Evolutionary conservation across 1,140 invertebrate genomes (phyloP), one percentile per base, ranked within the genome.

Genomic region (Caenorhabditis briggsae): DNA sequence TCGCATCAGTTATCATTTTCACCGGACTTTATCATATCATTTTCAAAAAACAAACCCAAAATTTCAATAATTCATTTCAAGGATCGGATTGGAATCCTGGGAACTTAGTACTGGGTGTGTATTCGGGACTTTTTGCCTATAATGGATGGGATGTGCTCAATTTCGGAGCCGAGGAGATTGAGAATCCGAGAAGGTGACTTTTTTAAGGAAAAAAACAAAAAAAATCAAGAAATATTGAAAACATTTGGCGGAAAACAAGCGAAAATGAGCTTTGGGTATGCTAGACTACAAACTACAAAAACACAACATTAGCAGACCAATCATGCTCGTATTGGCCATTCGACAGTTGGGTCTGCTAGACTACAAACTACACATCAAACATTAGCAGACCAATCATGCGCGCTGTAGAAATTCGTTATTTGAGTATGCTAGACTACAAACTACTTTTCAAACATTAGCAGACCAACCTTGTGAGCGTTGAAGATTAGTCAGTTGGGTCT

Each of bases 141-240:
- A 91, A 91, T 86, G 90, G 90, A 14, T 91, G 90, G 90, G 90
- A 91, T 84, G 86, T 90, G 18, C 65, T 90, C 7, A 90, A 90
- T 53, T 88, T 90, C 61, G 90, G 89, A 64, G 85, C 86, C 9
- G 90, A 90, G 43, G 90, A 91, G 78, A 85, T 91, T 59, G 86
- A 88, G 43, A 90, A 91, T 84, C 90, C 90, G 18, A 84, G 86
- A 82, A 87, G 83, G 89, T 90, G 18, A 82, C 25, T 43, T 58
- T 58, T 18, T 12, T 16, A 5, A 16, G n/a, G n/a, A n/a, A n/a
- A n/a, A 33, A 33, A 33, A 33, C 33, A 33, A 33, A 33, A 33
- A 33, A 2, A 33, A 2, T 33, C 1, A 2, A 33, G 33, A 33
- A 33, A 33, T 2, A 33, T 2, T 33, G 33, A 33, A 33, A 3